Percentiles rank a stretch among this genome's conserved stretches.
Evolutionary conservation across 2,113 vertebrate species (phyloP).

Genomic region (Typhlomys cinereus): DNA sequence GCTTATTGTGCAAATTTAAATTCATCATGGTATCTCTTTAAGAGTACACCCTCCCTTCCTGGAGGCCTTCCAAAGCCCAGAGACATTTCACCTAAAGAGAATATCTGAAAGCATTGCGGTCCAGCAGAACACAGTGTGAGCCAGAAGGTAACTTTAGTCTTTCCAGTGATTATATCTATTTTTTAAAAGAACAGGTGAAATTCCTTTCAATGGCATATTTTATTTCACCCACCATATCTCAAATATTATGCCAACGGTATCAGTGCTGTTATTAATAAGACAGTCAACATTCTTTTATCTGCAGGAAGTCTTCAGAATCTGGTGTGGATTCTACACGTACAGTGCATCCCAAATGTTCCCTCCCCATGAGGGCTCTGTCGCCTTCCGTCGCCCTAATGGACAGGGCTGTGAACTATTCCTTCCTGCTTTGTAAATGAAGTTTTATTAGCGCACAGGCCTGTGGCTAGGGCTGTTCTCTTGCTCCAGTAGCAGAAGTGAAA

Average conservation of each 20-base stretch:
- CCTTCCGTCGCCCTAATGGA: neutral
- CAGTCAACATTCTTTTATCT: neutral
- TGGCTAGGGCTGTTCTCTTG: neutral
- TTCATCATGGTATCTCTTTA: neutral
- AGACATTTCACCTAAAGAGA: neutral
- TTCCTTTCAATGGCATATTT: slow-evolving; percentile 11
- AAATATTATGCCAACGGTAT: slow-evolving; percentile 14
- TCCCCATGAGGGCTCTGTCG: neutral
- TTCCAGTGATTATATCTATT: neutral
- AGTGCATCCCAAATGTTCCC: neutral
- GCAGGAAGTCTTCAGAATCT: slow-evolving; percentile 15
- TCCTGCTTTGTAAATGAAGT: slow-evolving; percentile 54
- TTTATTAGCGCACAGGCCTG: slow-evolving; percentile 10
- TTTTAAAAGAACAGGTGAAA: slow-evolving; percentile 14
- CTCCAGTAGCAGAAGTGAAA: neutral
- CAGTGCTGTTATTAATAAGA: neutral
- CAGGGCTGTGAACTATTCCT: neutral
- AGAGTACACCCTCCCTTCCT: neutral
- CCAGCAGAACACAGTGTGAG: neutral
- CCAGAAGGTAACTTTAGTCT: neutral
- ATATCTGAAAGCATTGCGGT: neutral
- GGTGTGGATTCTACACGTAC: neutral
- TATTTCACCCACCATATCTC: neutral
- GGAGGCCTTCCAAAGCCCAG: neutral
- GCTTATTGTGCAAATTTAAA: neutral